Evolutionary conservation across 2,888 invertebrate species (phyloP).

Genomic region (Dolomedes plantarius): DNA sequence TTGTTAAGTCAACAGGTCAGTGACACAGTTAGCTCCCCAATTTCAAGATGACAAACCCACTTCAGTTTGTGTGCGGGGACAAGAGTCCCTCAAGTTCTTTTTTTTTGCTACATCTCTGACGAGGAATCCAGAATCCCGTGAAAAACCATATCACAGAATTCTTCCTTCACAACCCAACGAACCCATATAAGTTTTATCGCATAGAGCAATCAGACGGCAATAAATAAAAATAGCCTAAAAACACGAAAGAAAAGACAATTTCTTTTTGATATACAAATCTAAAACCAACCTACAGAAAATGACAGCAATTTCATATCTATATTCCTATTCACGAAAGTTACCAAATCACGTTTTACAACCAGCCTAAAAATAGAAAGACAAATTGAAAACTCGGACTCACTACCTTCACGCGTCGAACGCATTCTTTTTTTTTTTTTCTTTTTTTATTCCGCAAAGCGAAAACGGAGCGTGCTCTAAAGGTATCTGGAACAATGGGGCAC

Average conservation of each 20-base stretch:
- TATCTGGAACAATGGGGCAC: constrained; percentile 12
- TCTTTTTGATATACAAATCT: background rate
- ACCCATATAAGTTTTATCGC: background rate
- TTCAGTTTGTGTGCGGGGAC: no score
- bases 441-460: background rate
- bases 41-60: no score
- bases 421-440: background rate
- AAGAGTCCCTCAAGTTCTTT: no score
- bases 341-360: background rate
- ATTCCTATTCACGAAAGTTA: background rate
- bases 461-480: background rate
- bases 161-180: background rate
- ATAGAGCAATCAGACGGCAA: background rate
- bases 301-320: background rate
- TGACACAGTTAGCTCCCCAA: no score
- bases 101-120: no score
- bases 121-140: no score
- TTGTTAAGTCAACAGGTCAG: no score
- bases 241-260: background rate
- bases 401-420: background rate
- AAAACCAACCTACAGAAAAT: background rate
- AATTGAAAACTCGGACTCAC: background rate
- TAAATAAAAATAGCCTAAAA: background rate
- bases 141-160: no score
- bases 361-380: constrained; percentile 3